phyloP scores from a whole-genome alignment of 2,113 vertebrate species.

The Buteo buteo region DNA sequence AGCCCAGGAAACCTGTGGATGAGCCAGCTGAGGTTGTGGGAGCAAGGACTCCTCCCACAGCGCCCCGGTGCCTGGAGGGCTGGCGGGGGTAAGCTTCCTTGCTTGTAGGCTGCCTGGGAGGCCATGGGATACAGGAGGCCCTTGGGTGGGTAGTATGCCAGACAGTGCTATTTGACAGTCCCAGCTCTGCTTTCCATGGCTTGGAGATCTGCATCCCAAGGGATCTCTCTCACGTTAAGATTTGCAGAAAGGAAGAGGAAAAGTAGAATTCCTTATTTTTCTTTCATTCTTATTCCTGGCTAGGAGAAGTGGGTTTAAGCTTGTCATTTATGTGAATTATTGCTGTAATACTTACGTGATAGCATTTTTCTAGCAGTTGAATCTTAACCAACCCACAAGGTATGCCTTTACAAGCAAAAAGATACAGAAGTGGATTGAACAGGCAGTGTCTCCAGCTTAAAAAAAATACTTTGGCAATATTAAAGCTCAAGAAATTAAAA shows the following conservation, averaged over 20 bases:
- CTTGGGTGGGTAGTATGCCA: background rate
- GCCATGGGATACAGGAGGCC: no score
- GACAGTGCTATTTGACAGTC: background rate
- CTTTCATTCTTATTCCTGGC: background rate
- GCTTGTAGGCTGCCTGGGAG: background rate
- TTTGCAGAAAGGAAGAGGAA: background rate
- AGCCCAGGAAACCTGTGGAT: background rate
- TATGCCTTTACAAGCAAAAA: background rate
- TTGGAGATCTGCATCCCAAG: background rate
- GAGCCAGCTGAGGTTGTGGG: rapidly evolving
- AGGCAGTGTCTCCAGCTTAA: background rate
- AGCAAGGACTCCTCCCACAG: background rate
- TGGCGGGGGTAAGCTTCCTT: background rate
- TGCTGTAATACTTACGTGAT: background rate
- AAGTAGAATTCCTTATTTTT: background rate
- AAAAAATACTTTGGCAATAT: background rate
- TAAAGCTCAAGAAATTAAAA: background rate
- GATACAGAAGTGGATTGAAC: background rate
- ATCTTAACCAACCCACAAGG: background rate
- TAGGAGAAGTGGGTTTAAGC: background rate
- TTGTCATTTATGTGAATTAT: background rate
- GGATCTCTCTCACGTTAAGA: background rate
- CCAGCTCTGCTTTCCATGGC: background rate
- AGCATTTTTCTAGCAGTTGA: background rate
- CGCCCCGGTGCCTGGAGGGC: rapidly evolving